Evolutionary conservation across 2,888 invertebrate genomes (phyloP).

Genomic region (Pachliopta kotzebuea): DNA sequence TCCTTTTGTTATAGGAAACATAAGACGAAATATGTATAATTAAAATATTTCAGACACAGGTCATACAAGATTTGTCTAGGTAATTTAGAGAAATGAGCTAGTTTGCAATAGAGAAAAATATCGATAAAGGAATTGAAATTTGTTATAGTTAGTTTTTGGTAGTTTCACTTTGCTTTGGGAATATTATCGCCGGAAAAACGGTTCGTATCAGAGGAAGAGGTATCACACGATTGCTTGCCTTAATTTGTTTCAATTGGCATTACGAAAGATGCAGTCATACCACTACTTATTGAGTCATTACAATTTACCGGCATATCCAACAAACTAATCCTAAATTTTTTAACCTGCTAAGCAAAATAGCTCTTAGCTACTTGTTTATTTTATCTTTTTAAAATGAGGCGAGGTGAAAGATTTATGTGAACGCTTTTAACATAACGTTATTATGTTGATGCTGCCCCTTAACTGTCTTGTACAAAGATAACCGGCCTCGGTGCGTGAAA

Average conservation of each 20-base stretch:
- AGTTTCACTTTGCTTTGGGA: background rate
- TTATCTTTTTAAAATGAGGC: conserved; percentile 36
- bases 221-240: conserved; percentile 7
- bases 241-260: conserved; percentile 27
- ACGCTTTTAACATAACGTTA: conserved; percentile 41
- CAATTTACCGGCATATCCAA: background rate
- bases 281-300: conserved; percentile 8
- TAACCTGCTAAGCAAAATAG: conserved; percentile 9
- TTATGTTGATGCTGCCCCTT: conserved; percentile 32
- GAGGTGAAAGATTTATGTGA: conserved; percentile 51
- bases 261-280: conserved; percentile 22
- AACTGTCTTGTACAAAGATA: conserved; percentile 19
- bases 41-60: too few species aligned
- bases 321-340: conserved; percentile 3
- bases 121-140: too few species aligned
- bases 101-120: too few species aligned
- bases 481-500: conserved; percentile 32
- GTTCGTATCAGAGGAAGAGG: conserved; percentile 3
- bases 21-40: too few species aligned
- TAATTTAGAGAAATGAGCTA: too few species aligned
- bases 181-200: background rate
- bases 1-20: too few species aligned
- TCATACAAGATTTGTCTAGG: too few species aligned
- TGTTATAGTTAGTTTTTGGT: too few species aligned
- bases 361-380: conserved; percentile 36